Evolutionary conservation across 1,140 invertebrate genomes (phyloP).

Genomic region (Conus betulinus): DNA sequence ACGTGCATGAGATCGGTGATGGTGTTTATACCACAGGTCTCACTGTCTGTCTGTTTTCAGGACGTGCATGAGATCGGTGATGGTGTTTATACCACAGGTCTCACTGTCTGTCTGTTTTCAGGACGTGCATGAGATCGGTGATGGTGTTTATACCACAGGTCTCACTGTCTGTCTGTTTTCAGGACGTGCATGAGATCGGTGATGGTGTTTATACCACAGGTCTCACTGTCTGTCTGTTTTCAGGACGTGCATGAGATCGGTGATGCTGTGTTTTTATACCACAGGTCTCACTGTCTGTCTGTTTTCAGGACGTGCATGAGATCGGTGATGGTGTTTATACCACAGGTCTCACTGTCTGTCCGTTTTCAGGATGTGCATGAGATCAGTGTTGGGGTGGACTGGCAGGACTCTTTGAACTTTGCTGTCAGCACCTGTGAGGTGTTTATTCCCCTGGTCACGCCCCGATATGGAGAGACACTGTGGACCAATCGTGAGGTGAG

Average conservation of each 20-base stretch:
- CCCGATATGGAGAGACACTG: slow-evolving; percentile 76
- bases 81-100: slow-evolving; percentile 60
- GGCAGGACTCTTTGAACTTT: slow-evolving; percentile 77
- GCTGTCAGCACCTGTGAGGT: slow-evolving; percentile 76
- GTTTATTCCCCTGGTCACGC: slow-evolving; percentile 77
- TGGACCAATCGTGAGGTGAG: slow-evolving; percentile 78
- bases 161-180: no score
- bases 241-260: no score
- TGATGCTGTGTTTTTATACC: no score
- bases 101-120: slow-evolving; percentile 46
- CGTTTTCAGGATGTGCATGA: slow-evolving; percentile 76
- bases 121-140: slow-evolving; percentile 77
- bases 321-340: background rate
- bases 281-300: background rate
- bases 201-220: no score
- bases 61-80: slow-evolving; percentile 77
- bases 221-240: no score
- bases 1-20: background rate
- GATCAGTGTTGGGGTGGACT: slow-evolving; percentile 76
- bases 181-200: no score
- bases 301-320: background rate
- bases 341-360: background rate
- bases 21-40: background rate
- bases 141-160: slow-evolving; percentile 57
- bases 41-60: slow-evolving; percentile 53